Evolutionary conservation across 2,797 vertebrate genomes (phyloP), one percentile per base, ranked within the genome.

Genomic region (Gymnodraco acuticeps): DNA sequence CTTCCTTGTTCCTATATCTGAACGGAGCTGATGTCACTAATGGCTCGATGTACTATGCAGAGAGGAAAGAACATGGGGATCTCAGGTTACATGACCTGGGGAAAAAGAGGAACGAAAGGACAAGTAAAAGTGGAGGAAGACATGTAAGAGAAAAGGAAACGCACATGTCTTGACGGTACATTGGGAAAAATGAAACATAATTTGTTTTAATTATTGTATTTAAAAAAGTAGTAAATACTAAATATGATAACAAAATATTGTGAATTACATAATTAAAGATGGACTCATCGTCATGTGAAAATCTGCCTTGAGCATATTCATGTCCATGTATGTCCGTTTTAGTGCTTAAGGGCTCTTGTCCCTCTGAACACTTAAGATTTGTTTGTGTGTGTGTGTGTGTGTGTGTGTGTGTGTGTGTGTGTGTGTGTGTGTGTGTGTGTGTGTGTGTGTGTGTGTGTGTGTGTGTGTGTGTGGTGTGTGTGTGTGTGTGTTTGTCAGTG

Each of bases 1-100:
- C 55, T 68, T 66, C 20, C 55, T 68, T 43, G 75, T 81, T 75
- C 63, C 70, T 73, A 81, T 52, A 59, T 77, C 93, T 95, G 94
- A 95, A 95, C 95, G 95, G 94, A 96, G 96, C 95, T 96, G 94
- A 96, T 96, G 95, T 96, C 95, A 94, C 94, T 96, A 96, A 96
- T 96, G 95, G 95, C 93, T 94, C 90, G 88, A 92, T 95, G 91
- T 94, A 93, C 94, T 93, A 94, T 93, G 94, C 92, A 94, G 94
- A 92, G 82, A 90, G 84, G 85, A 81, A 86, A 87, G 95, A 93
- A 92, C 93, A 87, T 81, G 89, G 93, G 91, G 92, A 94, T 94
- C 94, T 96, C 93, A 67, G 89, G 94, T 96, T 96, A 94, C 96
- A 88, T 89, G 91, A 94, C 86, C 90, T 94, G 93, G 94, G 27